A percentile compares a stretch with the other conserved stretches of the same genome.
phyloP scores from a whole-genome alignment of 2,888 invertebrate species.

The Cephus pygmeus region DNA sequence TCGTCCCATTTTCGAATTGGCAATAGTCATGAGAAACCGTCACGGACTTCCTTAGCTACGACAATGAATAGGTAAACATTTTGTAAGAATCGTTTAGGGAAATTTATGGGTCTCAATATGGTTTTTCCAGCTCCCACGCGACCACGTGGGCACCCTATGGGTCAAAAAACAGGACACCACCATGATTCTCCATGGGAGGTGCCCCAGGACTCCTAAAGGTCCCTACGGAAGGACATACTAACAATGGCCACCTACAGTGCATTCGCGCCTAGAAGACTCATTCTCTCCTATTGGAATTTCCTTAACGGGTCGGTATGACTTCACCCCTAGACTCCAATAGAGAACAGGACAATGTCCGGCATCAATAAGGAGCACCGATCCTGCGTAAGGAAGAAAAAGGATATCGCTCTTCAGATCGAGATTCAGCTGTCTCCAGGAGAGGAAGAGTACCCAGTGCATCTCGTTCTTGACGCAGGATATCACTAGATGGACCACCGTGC shows the following conservation, averaged over 20 bases:
- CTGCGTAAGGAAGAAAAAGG: not conserved
- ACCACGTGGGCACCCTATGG: not conserved
- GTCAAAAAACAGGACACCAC: not conserved
- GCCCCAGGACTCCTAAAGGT: not conserved
- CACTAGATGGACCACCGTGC: constrained; percentile 38
- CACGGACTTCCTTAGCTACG: not conserved
- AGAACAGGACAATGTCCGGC: not conserved
- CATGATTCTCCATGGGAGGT: constrained; percentile 1
- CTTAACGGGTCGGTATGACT: not conserved
- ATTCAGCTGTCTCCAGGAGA: not conserved
- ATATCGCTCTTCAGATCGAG: not conserved
- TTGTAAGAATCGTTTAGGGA: not conserved
- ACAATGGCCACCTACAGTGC: constrained; percentile 40
- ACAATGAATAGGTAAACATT: not conserved
- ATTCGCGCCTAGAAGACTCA: constrained; percentile 45
- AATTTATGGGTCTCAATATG: not conserved
- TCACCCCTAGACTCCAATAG: not conserved
- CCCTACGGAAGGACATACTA: constrained; percentile 4
- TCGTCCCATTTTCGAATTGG: not conserved
- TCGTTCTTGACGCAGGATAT: not conserved
- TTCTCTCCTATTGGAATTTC: not conserved
- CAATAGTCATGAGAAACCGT: not conserved
- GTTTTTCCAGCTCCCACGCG: not conserved
- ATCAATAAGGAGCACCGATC: not conserved
- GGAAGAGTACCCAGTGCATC: not conserved